phyloP scores from a whole-genome alignment of 2,888 invertebrate genomes.

The Callyntrura guangdongensis region DNA sequence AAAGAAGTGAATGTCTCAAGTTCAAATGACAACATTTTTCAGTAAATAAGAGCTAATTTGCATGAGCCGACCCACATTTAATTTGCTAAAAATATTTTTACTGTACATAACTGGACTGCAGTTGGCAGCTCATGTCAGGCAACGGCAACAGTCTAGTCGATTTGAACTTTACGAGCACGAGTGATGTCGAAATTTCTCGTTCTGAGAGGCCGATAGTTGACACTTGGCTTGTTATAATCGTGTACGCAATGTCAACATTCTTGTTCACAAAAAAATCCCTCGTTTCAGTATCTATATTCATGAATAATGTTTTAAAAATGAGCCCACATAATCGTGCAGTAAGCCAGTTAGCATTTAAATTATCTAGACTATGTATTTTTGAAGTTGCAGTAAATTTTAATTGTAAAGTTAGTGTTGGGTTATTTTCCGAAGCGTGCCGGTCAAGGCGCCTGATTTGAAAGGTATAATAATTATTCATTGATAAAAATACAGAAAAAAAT shows the following conservation, averaged over 20 bases:
- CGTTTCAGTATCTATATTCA: too few relatives aligned
- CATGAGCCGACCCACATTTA: conserved; percentile 18
- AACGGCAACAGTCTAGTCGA: not conserved
- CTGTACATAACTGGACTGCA: not conserved
- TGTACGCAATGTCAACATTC: not conserved
- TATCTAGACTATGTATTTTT: too few relatives aligned
- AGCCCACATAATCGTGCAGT: too few relatives aligned
- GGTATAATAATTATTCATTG: too few relatives aligned
- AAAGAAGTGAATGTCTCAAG: not conserved
- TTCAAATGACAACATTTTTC: not conserved
- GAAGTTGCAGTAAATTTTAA: not conserved
- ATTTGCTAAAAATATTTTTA: conserved; percentile 20
- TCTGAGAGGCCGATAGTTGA: not conserved
- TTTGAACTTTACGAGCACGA: not conserved
- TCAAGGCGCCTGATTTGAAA: too few relatives aligned
- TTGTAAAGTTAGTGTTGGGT: not conserved
- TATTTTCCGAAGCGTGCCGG: too few relatives aligned
- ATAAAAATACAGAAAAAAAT: too few relatives aligned
- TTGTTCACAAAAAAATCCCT: not conserved
- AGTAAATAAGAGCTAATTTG: conserved; percentile 5
- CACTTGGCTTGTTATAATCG: not conserved
- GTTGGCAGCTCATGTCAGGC: not conserved
- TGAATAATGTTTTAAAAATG: too few relatives aligned
- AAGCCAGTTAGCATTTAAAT: too few relatives aligned
- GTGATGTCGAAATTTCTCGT: not conserved